These are phyloP conservation scores for Oryctolagus cuniculus DNA, from an alignment of 2,113 vertebrate genomes.

Conservation along the genomic window mOryCun1.1 NC_091449.1:53672001-53672500, in stretches of 20 bases:
- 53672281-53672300: conserved; percentile 86
- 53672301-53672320: conserved; percentile 85
- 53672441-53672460: conserved; percentile 69
- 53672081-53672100: conserved; percentile 84
- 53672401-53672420: conserved; percentile 68
- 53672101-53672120: conserved; percentile 86
- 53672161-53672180: conserved; percentile 80
- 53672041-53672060: conserved; percentile 81
- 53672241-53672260: conserved; percentile 86
- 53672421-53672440: conserved; percentile 61
- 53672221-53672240: conserved; percentile 85
- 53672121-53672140: conserved; percentile 85
- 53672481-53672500: conserved; percentile 90
- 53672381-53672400: conserved; percentile 32
- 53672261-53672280: conserved; percentile 83
- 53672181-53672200: conserved; percentile 84
- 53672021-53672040: conserved; percentile 84
- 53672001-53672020: conserved; percentile 79
- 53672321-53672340: conserved; percentile 82
- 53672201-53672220: conserved; percentile 83
- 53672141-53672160: conserved; percentile 83
- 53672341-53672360: conserved; percentile 81
- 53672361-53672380: conserved; percentile 63
- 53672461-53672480: conserved; percentile 87
- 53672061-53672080: conserved; percentile 77